Evolutionary conservation across 1,140 invertebrate genomes (phyloP).

Genomic region (Stenopsyche tienmushanensis): DNA sequence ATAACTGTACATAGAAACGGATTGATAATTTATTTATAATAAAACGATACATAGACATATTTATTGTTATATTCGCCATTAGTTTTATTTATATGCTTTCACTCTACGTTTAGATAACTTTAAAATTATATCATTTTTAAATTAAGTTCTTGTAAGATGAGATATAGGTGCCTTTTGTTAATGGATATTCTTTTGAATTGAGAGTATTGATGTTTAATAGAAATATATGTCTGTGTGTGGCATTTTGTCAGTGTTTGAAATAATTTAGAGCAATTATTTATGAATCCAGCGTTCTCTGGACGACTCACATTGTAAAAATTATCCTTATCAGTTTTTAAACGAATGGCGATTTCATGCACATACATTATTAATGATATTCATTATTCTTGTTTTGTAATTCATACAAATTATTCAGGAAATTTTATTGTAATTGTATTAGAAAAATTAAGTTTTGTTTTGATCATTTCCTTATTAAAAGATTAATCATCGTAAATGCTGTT

Average conservation of each 20-base stretch:
- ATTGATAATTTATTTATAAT: slow-evolving; percentile 3
- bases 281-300: too few species aligned
- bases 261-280: background rate
- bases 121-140: too few species aligned
- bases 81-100: slow-evolving; percentile 5
- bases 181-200: background rate
- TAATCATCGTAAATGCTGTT: too few species aligned
- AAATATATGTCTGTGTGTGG: too few species aligned
- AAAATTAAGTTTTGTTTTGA: too few species aligned
- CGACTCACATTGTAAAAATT: too few species aligned
- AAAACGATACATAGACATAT: background rate
- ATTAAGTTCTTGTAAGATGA: too few species aligned
- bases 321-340: background rate
- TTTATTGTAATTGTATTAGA: too few species aligned
- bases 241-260: background rate
- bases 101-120: too few species aligned
- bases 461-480: too few species aligned
- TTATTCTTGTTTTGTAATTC: background rate
- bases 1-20: too few species aligned
- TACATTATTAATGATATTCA: background rate
- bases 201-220: background rate
- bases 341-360: background rate
- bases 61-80: background rate
- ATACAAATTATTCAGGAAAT: too few species aligned
- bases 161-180: background rate